Conservation (phyloP, 1,140 invertebrate species). For the Globodera rostochiensis region DNA sequence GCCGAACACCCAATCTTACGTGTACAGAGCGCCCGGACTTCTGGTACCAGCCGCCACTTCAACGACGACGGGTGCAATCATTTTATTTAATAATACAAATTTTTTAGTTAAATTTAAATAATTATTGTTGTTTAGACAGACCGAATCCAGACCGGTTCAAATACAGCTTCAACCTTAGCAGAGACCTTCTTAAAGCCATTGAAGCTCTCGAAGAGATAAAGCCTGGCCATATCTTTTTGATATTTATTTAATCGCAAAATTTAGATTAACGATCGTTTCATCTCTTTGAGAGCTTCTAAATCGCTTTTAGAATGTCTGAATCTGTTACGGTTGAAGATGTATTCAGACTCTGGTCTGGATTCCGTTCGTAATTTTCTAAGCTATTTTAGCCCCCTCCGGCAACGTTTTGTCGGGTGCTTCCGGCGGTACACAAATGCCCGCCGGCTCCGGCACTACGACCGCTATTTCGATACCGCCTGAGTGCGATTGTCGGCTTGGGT, state of each 20-base stretch:
- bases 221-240: too few species aligned
- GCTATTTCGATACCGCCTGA: constrained; percentile 37
- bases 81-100: neutral
- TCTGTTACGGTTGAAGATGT: too few species aligned
- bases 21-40: constrained; percentile 48
- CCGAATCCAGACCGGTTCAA: too few species aligned
- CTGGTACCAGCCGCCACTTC: constrained; percentile 27
- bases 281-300: too few species aligned
- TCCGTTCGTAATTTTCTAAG: too few species aligned
- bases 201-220: too few species aligned
- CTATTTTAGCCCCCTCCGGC: constrained; percentile 5
- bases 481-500: constrained; percentile 38
- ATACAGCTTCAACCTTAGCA: too few species aligned
- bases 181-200: too few species aligned
- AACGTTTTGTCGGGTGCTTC: neutral
- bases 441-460: constrained; percentile 12
- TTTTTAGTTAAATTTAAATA: neutral
- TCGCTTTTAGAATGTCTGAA: too few species aligned
- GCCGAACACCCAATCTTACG: constrained; percentile 44
- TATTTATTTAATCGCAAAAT: too few species aligned
- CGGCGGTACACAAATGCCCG: neutral
- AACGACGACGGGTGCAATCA: neutral
- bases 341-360: neutral
- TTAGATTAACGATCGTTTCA: too few species aligned
- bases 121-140: neutral